phyloP scores from a whole-genome alignment of 2,888 invertebrate species.

The Agriopis aurantiaria region DNA sequence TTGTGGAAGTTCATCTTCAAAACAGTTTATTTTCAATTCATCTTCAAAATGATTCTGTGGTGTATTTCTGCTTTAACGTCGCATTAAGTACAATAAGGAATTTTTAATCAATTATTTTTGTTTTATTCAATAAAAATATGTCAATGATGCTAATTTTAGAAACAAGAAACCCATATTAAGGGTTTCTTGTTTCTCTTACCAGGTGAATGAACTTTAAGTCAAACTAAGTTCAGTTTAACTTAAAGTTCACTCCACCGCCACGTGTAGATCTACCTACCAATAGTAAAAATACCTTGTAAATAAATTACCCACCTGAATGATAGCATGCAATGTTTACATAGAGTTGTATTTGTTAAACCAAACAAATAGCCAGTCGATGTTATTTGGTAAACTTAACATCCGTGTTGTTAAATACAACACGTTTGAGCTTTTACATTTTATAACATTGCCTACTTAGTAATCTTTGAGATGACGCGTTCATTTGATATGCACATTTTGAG shows the following conservation, averaged over 20 bases:
- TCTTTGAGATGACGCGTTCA: conserved; percentile 12
- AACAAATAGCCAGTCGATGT: conserved; percentile 54
- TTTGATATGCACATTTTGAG: conserved; percentile 25
- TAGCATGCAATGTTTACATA: conserved; percentile 60
- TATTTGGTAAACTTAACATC: conserved; percentile 56
- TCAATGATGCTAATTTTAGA: too few species aligned
- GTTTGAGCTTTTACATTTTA: conserved; percentile 49
- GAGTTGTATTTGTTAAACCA: conserved; percentile 57
- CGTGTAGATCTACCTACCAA: conserved; percentile 28
- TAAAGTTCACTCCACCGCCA: conserved; percentile 28
- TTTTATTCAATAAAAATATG: too few species aligned
- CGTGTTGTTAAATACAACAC: conserved; percentile 58
- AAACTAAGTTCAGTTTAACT: conserved; percentile 19
- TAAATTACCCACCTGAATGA: conserved; percentile 48
- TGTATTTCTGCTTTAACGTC: too few species aligned
- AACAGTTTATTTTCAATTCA: too few species aligned
- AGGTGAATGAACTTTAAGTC: conserved; percentile 18
- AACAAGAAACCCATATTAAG: too few species aligned
- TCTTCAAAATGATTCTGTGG: too few species aligned
- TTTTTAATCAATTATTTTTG: too few species aligned
- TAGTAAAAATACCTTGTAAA: conserved; percentile 38
- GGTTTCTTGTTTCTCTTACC: not conserved
- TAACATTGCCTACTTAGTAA: conserved; percentile 34
- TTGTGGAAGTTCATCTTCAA: too few species aligned
- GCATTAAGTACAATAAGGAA: too few species aligned